Evolutionary conservation across 2,888 invertebrate species (phyloP), one percentile per base, ranked within the genome.

Genomic region (Macrophya annulata): DNA sequence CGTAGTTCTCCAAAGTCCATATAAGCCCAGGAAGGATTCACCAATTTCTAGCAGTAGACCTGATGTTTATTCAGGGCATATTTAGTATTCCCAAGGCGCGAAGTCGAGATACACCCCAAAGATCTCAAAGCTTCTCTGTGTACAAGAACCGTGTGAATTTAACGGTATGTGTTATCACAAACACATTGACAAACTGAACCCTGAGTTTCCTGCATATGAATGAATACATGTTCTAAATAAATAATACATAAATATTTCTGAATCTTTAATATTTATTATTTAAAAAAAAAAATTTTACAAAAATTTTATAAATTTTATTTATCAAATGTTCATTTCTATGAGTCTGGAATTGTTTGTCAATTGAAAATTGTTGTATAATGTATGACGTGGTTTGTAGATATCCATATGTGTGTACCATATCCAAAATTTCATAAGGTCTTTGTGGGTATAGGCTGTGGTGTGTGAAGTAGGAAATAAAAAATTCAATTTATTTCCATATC

Each of bases 401-500:
- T 48, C 1, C 48, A 8, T 62, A 25, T 21, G 5, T 10, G n/a
- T 62, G n/a, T 31, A 4, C 31, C 31, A 15, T 68, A 68, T 37
- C 2, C 43, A 1, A 74, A 12, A 45, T 74, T 40, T n/a, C 12
- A 45, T 9, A 45, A 21, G 17, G 9, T 21, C 55, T 77, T 51
- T 77, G 31, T 43, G 40, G 43, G 6, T 21, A 31, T 31, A 31
- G 43, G 37, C 8, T 3, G 59, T 3, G 48, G 51, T 31, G 77
- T 55, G 62, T 62, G 62, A n/a, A 62, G 40, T 21, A 21, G 62
- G 21, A 48, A 68, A 83, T 83, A 83, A 83, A 71, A 71, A 83
- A 83, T 83, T 83, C 83, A 83, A 65, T 83, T 83, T 45, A 83
- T 83, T 83, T 83, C 83, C 83, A 83, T 83, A 83, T 83, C 83